phyloP scores from a whole-genome alignment of 2,888 invertebrate species.

The Anodontia alba region DNA sequence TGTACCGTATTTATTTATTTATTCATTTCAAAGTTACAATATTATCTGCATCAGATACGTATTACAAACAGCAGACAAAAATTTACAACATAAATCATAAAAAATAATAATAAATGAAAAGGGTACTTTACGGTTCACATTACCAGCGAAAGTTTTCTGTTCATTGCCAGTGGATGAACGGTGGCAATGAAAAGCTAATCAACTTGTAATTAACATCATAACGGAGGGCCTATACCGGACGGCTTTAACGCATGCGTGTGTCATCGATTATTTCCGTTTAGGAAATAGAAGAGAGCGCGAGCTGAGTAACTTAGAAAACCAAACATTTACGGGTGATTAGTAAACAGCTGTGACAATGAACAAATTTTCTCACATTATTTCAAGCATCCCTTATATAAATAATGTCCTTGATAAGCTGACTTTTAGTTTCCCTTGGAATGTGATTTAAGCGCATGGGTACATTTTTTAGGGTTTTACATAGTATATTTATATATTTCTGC shows the following conservation, averaged over 20 bases:
- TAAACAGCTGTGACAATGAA: constrained; percentile 48
- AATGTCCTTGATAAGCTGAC: background rate
- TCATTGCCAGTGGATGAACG: constrained; percentile 38
- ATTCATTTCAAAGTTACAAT: too few relatives aligned
- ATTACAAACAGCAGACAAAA: too few relatives aligned
- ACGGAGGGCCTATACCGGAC: constrained; percentile 27
- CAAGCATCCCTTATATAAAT: constrained; percentile 35
- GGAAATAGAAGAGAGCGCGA: constrained; percentile 42
- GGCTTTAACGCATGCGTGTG: constrained; percentile 56
- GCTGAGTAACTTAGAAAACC: constrained; percentile 37
- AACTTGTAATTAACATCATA: constrained; percentile 49
- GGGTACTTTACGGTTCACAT: too few relatives aligned
- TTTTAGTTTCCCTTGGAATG: background rate
- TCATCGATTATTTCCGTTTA: constrained; percentile 51
- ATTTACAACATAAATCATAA: too few relatives aligned
- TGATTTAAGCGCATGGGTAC: too few relatives aligned
- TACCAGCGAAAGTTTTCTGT: too few relatives aligned
- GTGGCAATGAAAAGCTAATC: constrained; percentile 55
- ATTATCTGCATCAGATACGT: too few relatives aligned
- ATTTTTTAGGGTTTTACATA: too few relatives aligned
- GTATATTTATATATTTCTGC: too few relatives aligned
- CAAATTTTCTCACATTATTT: constrained; percentile 57
- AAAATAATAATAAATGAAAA: too few relatives aligned
- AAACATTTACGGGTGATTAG: constrained; percentile 51
- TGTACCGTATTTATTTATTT: too few relatives aligned